These are phyloP conservation scores for Cryptocephalus primarius DNA, from an alignment of 2,888 invertebrate species.

Conservation along the genomic window DNA sequence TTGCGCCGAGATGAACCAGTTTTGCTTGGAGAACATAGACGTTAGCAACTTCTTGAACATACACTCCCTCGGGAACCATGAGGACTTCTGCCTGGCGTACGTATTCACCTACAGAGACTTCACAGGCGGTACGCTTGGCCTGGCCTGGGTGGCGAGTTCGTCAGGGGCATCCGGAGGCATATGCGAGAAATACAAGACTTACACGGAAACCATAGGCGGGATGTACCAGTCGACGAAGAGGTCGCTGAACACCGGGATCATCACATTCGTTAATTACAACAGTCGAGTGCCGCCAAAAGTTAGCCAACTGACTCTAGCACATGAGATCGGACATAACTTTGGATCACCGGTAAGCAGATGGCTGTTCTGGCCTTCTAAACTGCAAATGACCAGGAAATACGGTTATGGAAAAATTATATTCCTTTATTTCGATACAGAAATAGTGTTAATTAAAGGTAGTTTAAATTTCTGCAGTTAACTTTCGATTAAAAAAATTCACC, in stretches of 20 bases:
- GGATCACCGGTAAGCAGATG: constrained; percentile 79
- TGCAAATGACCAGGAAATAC: not conserved
- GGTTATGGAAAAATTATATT: not conserved
- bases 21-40: constrained; percentile 95
- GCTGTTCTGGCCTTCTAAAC: not conserved
- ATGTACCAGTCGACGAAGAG: constrained; percentile 89
- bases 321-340: constrained; percentile 98
- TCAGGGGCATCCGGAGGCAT: constrained; percentile 97
- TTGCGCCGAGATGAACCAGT: constrained; percentile 67
- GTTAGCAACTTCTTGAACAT: constrained; percentile 98
- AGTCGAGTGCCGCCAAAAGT: constrained; percentile 95
- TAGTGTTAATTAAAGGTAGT: too few species aligned
- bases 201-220: constrained; percentile 90
- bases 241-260: constrained; percentile 95
- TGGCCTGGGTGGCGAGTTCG: constrained; percentile 99
- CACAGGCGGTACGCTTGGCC: constrained; percentile 92
- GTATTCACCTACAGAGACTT: constrained; percentile 98
- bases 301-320: constrained; percentile 93
- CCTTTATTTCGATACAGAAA: too few species aligned
- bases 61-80: constrained; percentile 93
- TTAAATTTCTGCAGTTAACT: too few species aligned
- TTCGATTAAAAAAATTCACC: too few species aligned
- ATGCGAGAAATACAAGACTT: constrained; percentile 95
- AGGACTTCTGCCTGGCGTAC: constrained; percentile 98
- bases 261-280: constrained; percentile 98